Evolutionary conservation across 1,140 invertebrate species (phyloP).

Genomic region (Venturia canescens): DNA sequence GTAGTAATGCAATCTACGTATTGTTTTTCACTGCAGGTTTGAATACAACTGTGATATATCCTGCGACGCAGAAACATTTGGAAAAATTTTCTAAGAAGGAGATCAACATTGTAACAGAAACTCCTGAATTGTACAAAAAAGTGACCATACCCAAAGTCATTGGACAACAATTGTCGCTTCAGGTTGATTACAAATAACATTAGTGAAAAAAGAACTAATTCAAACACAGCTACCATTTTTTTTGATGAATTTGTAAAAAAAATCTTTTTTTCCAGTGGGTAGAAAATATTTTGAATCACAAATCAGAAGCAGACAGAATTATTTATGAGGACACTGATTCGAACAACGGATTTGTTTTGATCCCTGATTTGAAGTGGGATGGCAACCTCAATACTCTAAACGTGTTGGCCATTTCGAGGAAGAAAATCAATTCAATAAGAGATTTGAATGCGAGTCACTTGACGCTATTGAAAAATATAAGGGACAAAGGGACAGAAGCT

Average conservation of each 20-base stretch:
- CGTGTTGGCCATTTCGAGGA: conserved; percentile 87
- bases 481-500: conserved; percentile 82
- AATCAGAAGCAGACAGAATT: conserved; percentile 91
- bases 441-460: conserved; percentile 89
- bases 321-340: conserved; percentile 88
- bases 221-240: no score
- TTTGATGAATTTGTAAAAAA: no score
- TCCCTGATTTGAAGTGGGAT: conserved; percentile 98
- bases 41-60: conserved; percentile 92
- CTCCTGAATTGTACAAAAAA: conserved; percentile 87
- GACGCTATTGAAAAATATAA: conserved; percentile 89
- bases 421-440: conserved; percentile 88
- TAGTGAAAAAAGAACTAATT: conserved; percentile 5
- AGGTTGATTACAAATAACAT: conserved; percentile 77
- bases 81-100: conserved; percentile 88
- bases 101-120: conserved; percentile 88
- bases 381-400: conserved; percentile 88
- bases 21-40: conserved; percentile 79
- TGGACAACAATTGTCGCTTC: conserved; percentile 83
- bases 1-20: background rate
- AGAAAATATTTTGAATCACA: conserved; percentile 95
- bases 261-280: conserved; percentile 88
- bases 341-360: conserved; percentile 89
- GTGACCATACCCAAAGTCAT: conserved; percentile 88
- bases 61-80: conserved; percentile 94